Evolutionary conservation across 2,888 invertebrate genomes (phyloP), one percentile per base, ranked within the genome.

Genomic region (Dolomedes plantarius): DNA sequence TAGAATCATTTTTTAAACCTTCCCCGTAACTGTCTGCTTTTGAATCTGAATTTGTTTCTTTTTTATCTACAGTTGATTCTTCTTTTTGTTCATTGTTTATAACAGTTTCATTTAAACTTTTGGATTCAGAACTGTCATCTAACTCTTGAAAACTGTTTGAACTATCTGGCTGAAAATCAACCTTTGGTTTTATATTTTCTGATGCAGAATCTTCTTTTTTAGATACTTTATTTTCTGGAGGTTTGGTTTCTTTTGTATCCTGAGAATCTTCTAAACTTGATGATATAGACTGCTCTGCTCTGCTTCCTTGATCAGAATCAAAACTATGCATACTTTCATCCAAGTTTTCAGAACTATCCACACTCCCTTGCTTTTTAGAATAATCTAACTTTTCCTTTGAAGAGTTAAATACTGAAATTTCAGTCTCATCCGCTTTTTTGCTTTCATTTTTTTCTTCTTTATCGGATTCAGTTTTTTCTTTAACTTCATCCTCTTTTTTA

Each of bases 51-150:
- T 46, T 50, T 16, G 5, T 50, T 72, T 28, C 16, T 0, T 1
- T 27, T 72, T 72, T 31, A 29, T 27, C 31, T 13, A 19, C 32
- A 68, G 6, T 32, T 16, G 29, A 19, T 50, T 50, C 46, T 72
- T 46, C 28, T 31, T 46, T 50, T 29, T 29, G 11, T 6, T 50
- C 46, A 46, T 46, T 27, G 7, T 71, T 28, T n/a, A 31, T 0
- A 5, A 7, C 31, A 31, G 19, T 31, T 31, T 31, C 50, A 41
- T 71, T 71, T 32, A 28, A 29, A 6, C 62, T 56, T 31, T 56
- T 71, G 23, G 56, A 56, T 56, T 56, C 56, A 31, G 73, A 78
- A 19, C 68, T 74, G 3, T 67, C 62, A 56, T 75, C 68, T 32
- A 28, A 29, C n/a, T 56, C 62, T n/a, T 75, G 64, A 23, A 32